phyloP scores from a whole-genome alignment of 1,140 invertebrate genomes.

The Samia ricini region DNA sequence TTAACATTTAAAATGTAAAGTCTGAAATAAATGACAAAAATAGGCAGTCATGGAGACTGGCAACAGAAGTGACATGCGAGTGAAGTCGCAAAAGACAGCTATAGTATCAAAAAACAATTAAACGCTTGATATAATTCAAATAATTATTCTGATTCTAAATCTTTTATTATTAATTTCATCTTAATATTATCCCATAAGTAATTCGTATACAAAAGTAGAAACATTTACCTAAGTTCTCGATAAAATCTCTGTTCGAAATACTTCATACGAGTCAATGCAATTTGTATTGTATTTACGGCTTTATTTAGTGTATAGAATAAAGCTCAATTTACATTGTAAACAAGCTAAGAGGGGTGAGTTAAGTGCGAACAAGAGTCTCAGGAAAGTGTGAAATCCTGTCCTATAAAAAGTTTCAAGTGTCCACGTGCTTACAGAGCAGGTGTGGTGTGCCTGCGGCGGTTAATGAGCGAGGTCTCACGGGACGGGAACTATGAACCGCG shows the following conservation, averaged over 20 bases:
- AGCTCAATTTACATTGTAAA: not conserved
- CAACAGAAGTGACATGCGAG: too few species aligned
- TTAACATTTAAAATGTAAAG: too few species aligned
- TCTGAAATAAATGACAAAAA: too few species aligned
- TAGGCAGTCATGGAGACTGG: too few species aligned
- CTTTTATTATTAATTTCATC: too few species aligned
- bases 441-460: conserved; percentile 31
- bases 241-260: not conserved
- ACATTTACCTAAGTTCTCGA: not conserved
- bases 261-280: not conserved
- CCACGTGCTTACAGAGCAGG: conserved; percentile 64
- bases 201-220: not conserved
- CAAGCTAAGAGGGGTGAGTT: not conserved
- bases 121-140: too few species aligned
- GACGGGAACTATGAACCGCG: conserved; percentile 57
- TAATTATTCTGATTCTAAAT: too few species aligned
- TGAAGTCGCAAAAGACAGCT: too few species aligned
- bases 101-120: too few species aligned
- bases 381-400: conserved; percentile 66
- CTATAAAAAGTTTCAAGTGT: conserved; percentile 48
- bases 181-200: too few species aligned
- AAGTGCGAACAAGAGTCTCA: conserved; percentile 52
- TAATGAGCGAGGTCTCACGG: conserved; percentile 61
- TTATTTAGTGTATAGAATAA: not conserved
- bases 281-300: not conserved